Conservation (phyloP, 2,797 vertebrate species). For the Diglossa cyanea region DNA sequence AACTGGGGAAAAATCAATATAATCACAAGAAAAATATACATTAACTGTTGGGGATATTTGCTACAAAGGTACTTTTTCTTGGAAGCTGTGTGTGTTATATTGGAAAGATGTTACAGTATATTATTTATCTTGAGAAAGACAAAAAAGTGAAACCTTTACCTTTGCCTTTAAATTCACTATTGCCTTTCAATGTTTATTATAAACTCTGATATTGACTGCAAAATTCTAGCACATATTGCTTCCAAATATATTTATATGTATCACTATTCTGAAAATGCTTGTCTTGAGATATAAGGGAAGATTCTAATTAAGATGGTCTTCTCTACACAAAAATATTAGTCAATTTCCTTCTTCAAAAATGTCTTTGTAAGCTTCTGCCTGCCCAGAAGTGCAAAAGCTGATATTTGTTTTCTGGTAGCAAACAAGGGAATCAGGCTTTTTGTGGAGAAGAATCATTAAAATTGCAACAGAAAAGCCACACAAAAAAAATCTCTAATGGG, state of each 20-base stretch:
- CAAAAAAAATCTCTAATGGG: neutral
- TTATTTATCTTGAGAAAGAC: neutral
- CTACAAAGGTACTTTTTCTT: neutral
- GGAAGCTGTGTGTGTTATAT: neutral
- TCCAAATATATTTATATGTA: neutral
- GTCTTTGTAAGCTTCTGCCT: neutral
- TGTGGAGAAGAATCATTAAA: neutral
- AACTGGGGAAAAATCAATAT: fast-evolving
- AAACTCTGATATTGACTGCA: neutral
- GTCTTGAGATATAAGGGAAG: neutral
- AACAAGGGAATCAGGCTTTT: neutral
- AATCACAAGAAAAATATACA: neutral
- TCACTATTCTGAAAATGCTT: neutral
- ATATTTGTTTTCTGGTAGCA: neutral
- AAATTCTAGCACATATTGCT: neutral
- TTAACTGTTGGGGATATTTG: neutral
- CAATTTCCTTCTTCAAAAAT: neutral
- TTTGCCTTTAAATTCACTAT: neutral
- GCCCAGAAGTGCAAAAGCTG: neutral
- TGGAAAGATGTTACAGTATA: neutral
- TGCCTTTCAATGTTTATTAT: neutral
- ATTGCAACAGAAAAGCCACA: neutral
- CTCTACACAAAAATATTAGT: neutral
- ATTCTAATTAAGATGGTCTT: neutral
- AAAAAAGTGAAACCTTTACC: neutral